Base-by-base conservation (phyloP, 2,888 invertebrate genomes). In the Hofmannophila pseudospretella region DNA sequence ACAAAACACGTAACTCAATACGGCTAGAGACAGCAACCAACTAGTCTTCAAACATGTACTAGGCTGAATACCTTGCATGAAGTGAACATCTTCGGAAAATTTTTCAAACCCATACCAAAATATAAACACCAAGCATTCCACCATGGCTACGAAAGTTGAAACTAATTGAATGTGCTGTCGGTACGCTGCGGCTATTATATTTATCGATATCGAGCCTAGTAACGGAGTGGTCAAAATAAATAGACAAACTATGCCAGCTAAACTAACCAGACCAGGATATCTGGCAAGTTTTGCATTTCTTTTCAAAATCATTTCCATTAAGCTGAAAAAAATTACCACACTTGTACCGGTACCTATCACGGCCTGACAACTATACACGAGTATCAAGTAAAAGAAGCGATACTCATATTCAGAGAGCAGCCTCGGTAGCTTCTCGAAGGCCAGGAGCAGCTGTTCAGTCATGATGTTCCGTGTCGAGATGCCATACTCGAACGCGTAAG, bases 61-160 rank as follows among this genome's bases (percentile, higher is more conserved):
- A 1, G 84, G 78, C 16, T 67, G 68, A 4, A 79, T 57, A 0
- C 86, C 87, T 36, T 78, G 65, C 82, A 87, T 85, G 35, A 87
- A 87, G 49, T 86, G 85, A 7, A 86, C 65, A 34, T 87, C 85
- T 58, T 86, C 86, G 0, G 67, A 64, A 51, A 87, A 82, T 37
- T 47, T 72, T 1, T 67, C 62, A 7, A 78, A 23, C 0, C 87
- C 85, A 32, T 87, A 87, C 55, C 71, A 72, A 12, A 77, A 20
- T 1, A 86, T 51, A 33, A 86, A 86, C 1, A 78, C 66, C 1
- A 69, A 14, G 32, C 52, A 63, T 49, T 85, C 77, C 1, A 75
- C 3, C 9, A 63, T 39, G 2, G 53, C 54, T 5, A 72, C 30
- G 12, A 75, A 67, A 9, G 65, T 51, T 1, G 56, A 42, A 5